Base-by-base conservation (phyloP, 2,888 invertebrate species). In the Micropterix aruncella region DNA sequence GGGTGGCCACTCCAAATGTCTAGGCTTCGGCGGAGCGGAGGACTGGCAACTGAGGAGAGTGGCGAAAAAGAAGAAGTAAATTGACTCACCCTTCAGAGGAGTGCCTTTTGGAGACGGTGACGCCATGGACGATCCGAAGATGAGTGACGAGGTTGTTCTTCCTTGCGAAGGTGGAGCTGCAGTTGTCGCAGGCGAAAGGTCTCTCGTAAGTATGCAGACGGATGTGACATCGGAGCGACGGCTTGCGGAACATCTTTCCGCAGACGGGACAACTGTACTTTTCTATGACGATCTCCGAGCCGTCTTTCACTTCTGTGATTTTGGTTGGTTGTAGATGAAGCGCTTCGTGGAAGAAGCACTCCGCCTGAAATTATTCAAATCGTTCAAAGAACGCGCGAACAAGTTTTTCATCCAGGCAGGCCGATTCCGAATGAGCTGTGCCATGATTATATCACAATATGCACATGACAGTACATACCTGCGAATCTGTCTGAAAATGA, bases 201-300 rank as follows among this genome's bases (percentile, higher is more conserved):
- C 79, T 73, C 55, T 88, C 88, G 18, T 79, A 75, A 0, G 86
- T 86, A 55, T 89, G 88, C 44, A 74, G 73, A 19, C 82, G 70
- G 38, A 88, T 61, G 58, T 88, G 87, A 46, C 75, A 74, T 1
- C 79, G 72, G 14, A 89, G 60, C 0, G 83, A 80, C 7, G 74
- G 62, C 56, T 83, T 86, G 7, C 67, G 64, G 51, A 80, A 83
- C 3, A 59, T 57, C 55, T 79, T 82, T 1, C 73, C 64, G 55
- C 88, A 88, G 18, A 81, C 54, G 0, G 82, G 80, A 53, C 88
- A 89, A 2, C 65, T 58, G 52, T 79, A 80, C 52, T 75, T 79
- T 12, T 12, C 5, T 5, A 12, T 12, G 5, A 12, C 5, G 12
- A 12, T 7, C 27, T 27, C 7, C 1, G 67, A 56, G 1, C 58